Conservation (phyloP, 2,797 vertebrate species). For the Cephalopachus bancanus region DNA sequence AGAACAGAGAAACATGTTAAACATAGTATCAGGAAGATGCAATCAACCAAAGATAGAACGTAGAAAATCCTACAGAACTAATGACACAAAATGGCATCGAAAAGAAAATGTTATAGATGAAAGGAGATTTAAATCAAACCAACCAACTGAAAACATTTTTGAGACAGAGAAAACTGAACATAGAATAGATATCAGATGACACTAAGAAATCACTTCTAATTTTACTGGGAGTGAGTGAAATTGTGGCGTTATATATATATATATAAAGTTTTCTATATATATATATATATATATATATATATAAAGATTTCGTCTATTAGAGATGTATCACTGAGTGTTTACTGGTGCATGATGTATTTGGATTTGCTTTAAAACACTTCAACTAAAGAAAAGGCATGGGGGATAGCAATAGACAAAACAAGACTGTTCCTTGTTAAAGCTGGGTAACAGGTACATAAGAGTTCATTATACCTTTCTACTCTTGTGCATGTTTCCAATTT, state of each 20-base stretch:
- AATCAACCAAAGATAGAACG: not conserved
- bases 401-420: not conserved
- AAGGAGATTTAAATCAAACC: not conserved
- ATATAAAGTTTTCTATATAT: no score
- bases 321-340: constrained; percentile 2
- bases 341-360: not conserved
- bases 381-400: not conserved
- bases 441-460: not conserved
- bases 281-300: not conserved
- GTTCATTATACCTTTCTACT: not conserved
- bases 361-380: not conserved
- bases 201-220: not conserved
- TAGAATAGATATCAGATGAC: not conserved
- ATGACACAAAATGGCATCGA: constrained; percentile 6
- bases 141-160: not conserved
- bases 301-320: not conserved
- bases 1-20: not conserved
- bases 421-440: not conserved
- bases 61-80: not conserved
- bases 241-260: not conserved
- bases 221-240: not conserved
- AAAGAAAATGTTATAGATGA: not conserved
- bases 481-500: not conserved
- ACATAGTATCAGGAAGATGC: not conserved
- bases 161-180: constrained; percentile 7